These are phyloP conservation scores for Aporrectodea caliginosa DNA, from an alignment of 1,140 invertebrate species.

Conservation along the genomic window DNA sequence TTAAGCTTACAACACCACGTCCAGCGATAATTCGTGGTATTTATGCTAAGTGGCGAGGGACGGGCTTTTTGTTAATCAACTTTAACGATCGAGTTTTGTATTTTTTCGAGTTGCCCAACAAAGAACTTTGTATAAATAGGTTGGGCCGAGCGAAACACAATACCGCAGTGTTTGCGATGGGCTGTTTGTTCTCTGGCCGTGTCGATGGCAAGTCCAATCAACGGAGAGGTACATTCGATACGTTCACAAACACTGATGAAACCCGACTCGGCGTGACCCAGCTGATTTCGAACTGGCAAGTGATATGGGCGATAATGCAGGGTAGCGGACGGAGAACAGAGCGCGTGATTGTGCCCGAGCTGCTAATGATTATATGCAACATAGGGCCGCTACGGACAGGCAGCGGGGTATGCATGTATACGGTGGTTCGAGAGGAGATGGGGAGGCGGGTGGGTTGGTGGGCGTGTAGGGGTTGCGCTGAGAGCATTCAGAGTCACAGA, in stretches of 20 bases:
- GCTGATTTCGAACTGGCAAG: not conserved
- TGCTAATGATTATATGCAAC: not conserved
- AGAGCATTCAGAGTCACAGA: too few relatives aligned
- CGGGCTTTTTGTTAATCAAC: not conserved
- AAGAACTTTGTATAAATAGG: conserved; percentile 1
- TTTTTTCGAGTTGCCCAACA: not conserved
- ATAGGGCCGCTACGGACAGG: not conserved
- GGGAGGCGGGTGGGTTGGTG: too few relatives aligned
- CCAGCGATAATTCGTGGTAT: not conserved
- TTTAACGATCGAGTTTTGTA: not conserved
- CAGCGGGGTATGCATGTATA: not conserved
- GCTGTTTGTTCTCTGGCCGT: not conserved
- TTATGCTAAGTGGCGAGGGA: not conserved
- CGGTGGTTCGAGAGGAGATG: too few relatives aligned
- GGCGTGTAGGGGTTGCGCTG: too few relatives aligned
- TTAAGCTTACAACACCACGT: too few relatives aligned
- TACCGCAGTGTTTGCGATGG: not conserved
- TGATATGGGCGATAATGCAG: not conserved
- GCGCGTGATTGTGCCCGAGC: not conserved
- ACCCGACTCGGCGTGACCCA: not conserved
- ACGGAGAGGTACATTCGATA: not conserved
- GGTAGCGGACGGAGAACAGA: not conserved
- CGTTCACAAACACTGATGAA: not conserved
- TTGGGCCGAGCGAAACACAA: not conserved
- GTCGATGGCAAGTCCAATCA: not conserved